phyloP scores from a whole-genome alignment of 2,113 vertebrate species.

The Rhodinocichla rosea region DNA sequence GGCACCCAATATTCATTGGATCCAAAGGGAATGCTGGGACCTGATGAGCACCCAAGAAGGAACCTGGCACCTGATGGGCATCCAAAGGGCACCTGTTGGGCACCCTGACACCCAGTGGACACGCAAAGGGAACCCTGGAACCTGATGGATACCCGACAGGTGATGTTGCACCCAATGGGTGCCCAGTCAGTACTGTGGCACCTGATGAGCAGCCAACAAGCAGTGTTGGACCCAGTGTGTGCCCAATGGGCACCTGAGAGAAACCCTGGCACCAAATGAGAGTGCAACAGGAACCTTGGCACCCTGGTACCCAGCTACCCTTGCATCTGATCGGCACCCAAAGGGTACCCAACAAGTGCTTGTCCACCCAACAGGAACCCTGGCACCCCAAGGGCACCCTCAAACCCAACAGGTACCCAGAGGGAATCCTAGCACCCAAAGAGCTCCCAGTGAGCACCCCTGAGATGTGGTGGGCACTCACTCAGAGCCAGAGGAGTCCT shows the following conservation, averaged over 20 bases:
- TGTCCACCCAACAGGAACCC: not conserved
- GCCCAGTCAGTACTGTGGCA: not conserved
- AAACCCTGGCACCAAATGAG: not conserved
- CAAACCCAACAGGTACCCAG: not conserved
- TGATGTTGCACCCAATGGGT: not conserved
- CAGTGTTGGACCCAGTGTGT: not conserved
- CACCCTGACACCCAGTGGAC: not conserved
- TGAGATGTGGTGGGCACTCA: slow-evolving; percentile 69
- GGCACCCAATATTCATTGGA: not conserved
- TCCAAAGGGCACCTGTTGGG: not conserved
- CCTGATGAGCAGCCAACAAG: not conserved
- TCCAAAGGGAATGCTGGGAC: not conserved
- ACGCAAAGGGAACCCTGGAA: not conserved
- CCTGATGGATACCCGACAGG: not conserved
- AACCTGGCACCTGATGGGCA: not conserved
- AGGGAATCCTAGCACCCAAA: not conserved
- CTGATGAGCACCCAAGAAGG: not conserved
- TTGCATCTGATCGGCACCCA: not conserved
- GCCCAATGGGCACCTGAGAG: not conserved
- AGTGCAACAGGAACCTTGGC: not conserved
- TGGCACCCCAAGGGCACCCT: not conserved
- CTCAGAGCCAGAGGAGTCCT: slow-evolving; percentile 94
- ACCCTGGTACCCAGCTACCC: not conserved
- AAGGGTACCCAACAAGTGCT: not conserved
- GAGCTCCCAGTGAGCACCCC: not conserved